phyloP scores from a whole-genome alignment of 2,113 vertebrate genomes.

The Cercocebus atys region DNA sequence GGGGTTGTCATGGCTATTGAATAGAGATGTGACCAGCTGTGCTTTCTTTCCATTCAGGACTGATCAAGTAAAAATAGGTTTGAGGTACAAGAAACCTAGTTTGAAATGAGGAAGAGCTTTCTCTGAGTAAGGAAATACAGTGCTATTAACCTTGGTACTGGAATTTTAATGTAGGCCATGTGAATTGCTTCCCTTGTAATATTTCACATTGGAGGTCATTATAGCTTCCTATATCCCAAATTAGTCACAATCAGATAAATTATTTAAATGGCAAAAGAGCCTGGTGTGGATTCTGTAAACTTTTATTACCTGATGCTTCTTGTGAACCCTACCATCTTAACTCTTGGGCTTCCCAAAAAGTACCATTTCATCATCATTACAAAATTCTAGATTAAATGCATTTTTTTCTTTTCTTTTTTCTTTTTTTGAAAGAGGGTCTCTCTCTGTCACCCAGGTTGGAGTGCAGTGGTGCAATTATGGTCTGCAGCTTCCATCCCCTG shows the following conservation, averaged over 20 bases:
- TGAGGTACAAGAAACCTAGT: background rate
- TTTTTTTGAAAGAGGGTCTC: too few species aligned
- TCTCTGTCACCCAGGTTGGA: too few species aligned
- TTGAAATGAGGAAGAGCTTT: background rate
- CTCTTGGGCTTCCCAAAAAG: background rate
- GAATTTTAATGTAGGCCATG: background rate
- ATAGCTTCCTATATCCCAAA: background rate
- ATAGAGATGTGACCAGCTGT: background rate
- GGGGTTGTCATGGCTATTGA: background rate
- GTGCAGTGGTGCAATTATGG: too few species aligned
- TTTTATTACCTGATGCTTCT: background rate
- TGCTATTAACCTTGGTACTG: background rate
- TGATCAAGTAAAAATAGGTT: slow-evolving; percentile 25
- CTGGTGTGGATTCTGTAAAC: background rate
- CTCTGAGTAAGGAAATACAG: background rate
- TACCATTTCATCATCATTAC: background rate
- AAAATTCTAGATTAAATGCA: background rate
- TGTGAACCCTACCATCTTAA: background rate
- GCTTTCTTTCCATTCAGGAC: background rate
- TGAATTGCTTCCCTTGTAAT: background rate
- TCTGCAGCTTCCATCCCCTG: too few species aligned
- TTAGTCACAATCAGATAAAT: background rate
- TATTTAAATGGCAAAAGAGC: background rate
- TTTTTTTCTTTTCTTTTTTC: too few species aligned
- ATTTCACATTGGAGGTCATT: background rate